Conservation (phyloP, 2,113 vertebrate species). For the Oncorhynchus gorbuscha region DNA sequence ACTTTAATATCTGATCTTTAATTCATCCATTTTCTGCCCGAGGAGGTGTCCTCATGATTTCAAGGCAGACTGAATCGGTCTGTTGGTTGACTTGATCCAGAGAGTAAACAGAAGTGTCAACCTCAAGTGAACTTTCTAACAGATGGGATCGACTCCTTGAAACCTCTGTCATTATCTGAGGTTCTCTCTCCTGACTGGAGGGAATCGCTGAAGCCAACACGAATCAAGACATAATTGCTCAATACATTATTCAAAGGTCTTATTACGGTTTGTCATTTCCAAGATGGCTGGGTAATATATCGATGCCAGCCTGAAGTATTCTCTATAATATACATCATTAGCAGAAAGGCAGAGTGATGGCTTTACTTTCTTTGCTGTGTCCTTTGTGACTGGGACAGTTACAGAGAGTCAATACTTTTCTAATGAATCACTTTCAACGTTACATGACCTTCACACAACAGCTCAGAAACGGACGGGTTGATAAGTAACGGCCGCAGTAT, state of each 20-base stretch:
- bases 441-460: conserved; percentile 29
- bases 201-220: conserved; percentile 40
- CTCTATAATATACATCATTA: conserved; percentile 64
- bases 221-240: conserved; percentile 57
- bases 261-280: conserved; percentile 62
- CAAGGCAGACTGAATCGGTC: conserved; percentile 36
- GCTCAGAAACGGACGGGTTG: background rate
- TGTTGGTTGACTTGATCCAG: conserved; percentile 31
- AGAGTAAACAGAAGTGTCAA: conserved; percentile 17
- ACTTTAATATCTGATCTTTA: conserved; percentile 34
- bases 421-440: no score
- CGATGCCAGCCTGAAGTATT: conserved; percentile 55
- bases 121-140: conserved; percentile 36
- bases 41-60: conserved; percentile 50
- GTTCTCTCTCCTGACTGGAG: conserved; percentile 37
- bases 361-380: background rate
- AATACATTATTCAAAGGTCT: conserved; percentile 66
- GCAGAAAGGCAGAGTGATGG: conserved; percentile 36
- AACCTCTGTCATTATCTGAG: conserved; percentile 55
- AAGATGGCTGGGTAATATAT: conserved; percentile 52
- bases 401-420: background rate
- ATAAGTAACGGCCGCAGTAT: background rate
- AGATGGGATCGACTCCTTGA: conserved; percentile 3
- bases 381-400: conserved; percentile 9
- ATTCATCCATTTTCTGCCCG: conserved; percentile 44